Base-by-base conservation (phyloP, 2,888 invertebrate genomes). In the Cantharis flavilabris region DNA sequence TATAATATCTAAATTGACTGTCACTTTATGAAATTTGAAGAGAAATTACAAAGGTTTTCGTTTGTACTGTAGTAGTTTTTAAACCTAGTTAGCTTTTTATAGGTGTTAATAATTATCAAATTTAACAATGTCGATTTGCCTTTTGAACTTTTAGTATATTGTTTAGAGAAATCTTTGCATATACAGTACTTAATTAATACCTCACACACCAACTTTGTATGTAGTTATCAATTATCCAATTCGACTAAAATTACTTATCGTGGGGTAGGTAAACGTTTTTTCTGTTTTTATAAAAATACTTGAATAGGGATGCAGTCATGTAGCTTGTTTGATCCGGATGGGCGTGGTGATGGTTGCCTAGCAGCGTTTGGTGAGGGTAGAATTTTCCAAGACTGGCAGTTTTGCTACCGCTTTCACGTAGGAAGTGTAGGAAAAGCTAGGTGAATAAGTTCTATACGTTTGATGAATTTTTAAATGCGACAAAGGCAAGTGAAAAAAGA, bases 341-440 rank as follows among this genome's bases (percentile, higher is more conserved):
- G 86, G 86, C 86, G 86, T 85, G 86, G 86, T 82, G 78, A 83
- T 83, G 87, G 87, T 86, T 86, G 86, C 87, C 84, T 85, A 84
- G 87, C 86, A 86, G 83, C 87, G 80, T 79, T 82, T 83, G 84
- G 85, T 84, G 86, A 85, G 86, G 85, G 85, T 83, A 85, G 83
- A 81, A 83, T 85, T 84, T 83, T 83, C 83, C 83, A 83, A 83
- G 83, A 83, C 65, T 83, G 83, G 80, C 86, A 85, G 85, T 86
- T 83, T 83, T 84, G 84, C 81, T 80, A 69, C 76, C 78, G 82
- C 83, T 81, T 80, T 80, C 80, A 71, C 73, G 64, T 69, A 69
- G 83, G 82, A 84, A 84, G 84, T 85, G 82, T 81, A 67, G 72
- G 73, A 71, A 78, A 62, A 69, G 20, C 70, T 71, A 65, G 18